These are phyloP conservation scores for Pantherophis alleghaniensis DNA, from an alignment of 2,797 vertebrate genomes.

Conservation along the genomic window DNA sequence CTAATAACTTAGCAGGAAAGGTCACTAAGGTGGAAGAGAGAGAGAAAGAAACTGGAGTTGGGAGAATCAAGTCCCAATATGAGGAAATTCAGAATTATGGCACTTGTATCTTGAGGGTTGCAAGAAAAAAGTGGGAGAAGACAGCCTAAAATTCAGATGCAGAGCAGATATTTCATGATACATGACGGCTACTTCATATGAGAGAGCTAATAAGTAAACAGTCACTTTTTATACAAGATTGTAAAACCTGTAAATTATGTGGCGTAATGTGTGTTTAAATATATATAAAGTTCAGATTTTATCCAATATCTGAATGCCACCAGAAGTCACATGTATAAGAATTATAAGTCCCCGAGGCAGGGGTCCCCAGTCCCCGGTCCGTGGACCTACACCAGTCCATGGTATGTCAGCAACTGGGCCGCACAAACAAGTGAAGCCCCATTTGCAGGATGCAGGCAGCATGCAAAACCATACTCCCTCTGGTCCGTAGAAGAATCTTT, in stretches of 20 bases:
- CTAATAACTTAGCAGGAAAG: not conserved
- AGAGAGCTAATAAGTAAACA: not conserved
- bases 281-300: not conserved
- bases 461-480: too few relatives aligned
- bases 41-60: not conserved
- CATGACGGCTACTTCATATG: not conserved
- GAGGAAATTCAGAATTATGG: not conserved
- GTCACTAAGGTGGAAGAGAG: not conserved
- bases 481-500: too few relatives aligned
- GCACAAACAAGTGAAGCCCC: not conserved
- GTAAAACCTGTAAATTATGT: not conserved
- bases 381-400: not conserved
- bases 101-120: too few relatives aligned
- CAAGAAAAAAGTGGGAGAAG: not conserved
- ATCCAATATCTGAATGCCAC: not conserved
- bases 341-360: not conserved
- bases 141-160: not conserved
- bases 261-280: not conserved
- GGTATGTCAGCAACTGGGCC: not conserved
- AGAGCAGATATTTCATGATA: not conserved
- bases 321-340: not conserved
- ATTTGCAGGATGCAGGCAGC: too few relatives aligned
- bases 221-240: not conserved
- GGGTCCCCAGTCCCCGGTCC: too few relatives aligned
- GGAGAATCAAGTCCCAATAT: not conserved